Base-by-base conservation (phyloP, 2,113 vertebrate species). In the Leucoraja erinaceus region DNA sequence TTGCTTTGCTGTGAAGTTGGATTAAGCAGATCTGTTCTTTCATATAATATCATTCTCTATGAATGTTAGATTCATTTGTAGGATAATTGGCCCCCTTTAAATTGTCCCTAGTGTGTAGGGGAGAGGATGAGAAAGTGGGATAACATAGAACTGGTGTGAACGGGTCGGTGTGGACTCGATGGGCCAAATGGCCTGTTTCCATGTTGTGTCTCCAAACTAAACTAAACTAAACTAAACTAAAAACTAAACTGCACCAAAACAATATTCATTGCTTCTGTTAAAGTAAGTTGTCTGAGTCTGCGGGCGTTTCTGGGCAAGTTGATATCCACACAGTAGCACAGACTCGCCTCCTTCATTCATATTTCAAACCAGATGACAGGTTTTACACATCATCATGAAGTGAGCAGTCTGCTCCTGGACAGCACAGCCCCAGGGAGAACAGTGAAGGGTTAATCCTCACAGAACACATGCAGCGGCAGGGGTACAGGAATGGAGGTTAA, bases 321-420 rank as follows among this genome's bases (percentile, higher is more conserved):
- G 59, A 3, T 4, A 92, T 91, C 74, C 66, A 12, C 25, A 63
- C n/a, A n/a, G 79, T 14, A 59, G n/a, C 56, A n/a, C 66, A 38
- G 63, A 14, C 90, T 81, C 63, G 9, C 68, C 70, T 92, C 76
- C 54, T 79, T 88, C 18, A 93, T 92, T 84, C 84, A 59, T 25
- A 54, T 68, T 93, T 68, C 33, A 47, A 93, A 93, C 18, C 78
- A 93, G 63, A 31, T 59, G 56, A 6, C 59, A 38, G 5, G 20
- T 88, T 28, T 63, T 47, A 56, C 83, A 18, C 56, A 88, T 31
- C n/a, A 16, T n/a, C 68, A 93, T 8, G 9, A 12, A 16, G 12
- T 33, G 28, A 11, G 76, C 16, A 20, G n/a, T 61, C 28, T 4
- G 12, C 0, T 61, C 92, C n/a, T n/a, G 8, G 22, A 47, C 18